Evolutionary conservation across 2,113 vertebrate genomes (phyloP).

Genomic region (Poeciliopsis occidentalis): DNA sequence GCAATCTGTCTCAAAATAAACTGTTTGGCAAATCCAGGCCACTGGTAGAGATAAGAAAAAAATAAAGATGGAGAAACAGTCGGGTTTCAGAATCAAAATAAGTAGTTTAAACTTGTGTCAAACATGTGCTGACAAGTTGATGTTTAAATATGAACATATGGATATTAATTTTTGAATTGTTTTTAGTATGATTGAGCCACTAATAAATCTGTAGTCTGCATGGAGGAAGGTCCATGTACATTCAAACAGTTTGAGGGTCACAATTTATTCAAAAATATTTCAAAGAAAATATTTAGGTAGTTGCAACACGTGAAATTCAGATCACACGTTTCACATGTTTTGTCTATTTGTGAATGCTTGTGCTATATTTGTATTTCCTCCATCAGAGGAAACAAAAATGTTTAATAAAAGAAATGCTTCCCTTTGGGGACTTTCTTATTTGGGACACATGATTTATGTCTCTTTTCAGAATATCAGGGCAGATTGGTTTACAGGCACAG

Average conservation of each 20-base stretch:
- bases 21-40: conserved; percentile 53
- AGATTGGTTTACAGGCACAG: background rate
- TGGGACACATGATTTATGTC: conserved; percentile 8
- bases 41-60: conserved; percentile 12
- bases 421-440: conserved; percentile 10
- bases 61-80: background rate
- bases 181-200: no score
- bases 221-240: no score
- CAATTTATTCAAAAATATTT: no score
- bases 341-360: conserved; percentile 26
- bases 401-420: conserved; percentile 5
- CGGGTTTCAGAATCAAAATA: background rate
- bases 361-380: conserved; percentile 33
- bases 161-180: no score
- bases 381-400: background rate
- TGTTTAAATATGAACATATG: no score
- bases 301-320: conserved; percentile 42
- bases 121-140: no score
- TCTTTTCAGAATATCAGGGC: background rate
- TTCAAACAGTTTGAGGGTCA: no score
- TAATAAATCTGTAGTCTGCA: no score
- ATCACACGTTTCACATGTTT: conserved; percentile 24
- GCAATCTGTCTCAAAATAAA: conserved; percentile 35
- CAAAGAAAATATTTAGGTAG: conserved; percentile 3
- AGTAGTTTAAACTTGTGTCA: background rate